These are phyloP conservation scores for Prietella phreatophila DNA, from an alignment of 2,113 vertebrate species.

Conservation along the genomic window DNA sequence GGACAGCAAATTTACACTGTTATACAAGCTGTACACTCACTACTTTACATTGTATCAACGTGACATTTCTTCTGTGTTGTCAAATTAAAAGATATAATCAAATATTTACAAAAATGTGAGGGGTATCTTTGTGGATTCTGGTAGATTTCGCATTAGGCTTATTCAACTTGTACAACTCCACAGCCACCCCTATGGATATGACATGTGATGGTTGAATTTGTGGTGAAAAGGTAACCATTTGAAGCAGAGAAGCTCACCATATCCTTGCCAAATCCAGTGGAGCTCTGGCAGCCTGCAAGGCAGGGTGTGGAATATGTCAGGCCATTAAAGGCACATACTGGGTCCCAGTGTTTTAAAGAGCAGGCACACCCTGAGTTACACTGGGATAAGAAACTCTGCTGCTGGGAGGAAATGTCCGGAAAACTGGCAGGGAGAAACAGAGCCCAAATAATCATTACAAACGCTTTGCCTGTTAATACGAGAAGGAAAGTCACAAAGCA, in stretches of 20 bases:
- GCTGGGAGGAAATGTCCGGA: conserved; percentile 62
- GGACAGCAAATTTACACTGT: too few relatives aligned
- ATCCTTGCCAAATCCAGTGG: conserved; percentile 71
- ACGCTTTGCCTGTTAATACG: not conserved
- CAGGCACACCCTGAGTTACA: conserved; percentile 87
- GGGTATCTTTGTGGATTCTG: not conserved
- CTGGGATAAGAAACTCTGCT: conserved; percentile 76
- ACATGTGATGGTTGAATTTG: not conserved
- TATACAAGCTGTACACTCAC: too few relatives aligned
- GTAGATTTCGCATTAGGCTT: not conserved
- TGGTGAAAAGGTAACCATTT: not conserved
- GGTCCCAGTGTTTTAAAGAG: conserved; percentile 86
- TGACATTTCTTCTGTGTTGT: too few relatives aligned
- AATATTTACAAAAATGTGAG: too few relatives aligned
- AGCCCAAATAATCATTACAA: not conserved
- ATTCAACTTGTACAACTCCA: not conserved
- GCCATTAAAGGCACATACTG: conserved; percentile 87
- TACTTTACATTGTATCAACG: too few relatives aligned
- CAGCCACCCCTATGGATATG: too few relatives aligned
- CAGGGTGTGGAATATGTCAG: conserved; percentile 88
- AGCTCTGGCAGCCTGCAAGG: conserved; percentile 83
- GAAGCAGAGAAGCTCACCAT: conserved; percentile 73
- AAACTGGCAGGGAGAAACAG: conserved; percentile 60
- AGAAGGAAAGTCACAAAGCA: not conserved
- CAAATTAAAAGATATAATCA: too few relatives aligned